Conservation (phyloP, 2,888 invertebrate genomes). For the Pegoplata infirma region DNA sequence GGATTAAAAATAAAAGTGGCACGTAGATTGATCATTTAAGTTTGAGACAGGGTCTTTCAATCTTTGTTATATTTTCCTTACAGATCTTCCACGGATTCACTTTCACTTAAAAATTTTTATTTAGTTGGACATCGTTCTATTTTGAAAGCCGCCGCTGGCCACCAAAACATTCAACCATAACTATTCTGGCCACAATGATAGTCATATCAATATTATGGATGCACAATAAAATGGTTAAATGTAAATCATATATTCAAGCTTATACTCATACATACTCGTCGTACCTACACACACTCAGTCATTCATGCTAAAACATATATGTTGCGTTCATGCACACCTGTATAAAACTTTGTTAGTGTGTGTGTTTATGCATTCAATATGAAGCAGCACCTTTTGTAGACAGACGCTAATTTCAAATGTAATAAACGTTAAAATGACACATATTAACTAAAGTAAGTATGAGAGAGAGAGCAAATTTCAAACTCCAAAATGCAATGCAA, state of each 20-base stretch:
- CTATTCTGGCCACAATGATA: conserved; percentile 5
- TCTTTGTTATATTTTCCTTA: too few species aligned
- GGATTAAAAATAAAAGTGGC: too few species aligned
- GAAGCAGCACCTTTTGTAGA: not conserved
- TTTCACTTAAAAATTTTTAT: too few species aligned
- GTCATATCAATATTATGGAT: conserved; percentile 24
- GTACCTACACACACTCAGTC: not conserved
- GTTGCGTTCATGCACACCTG: not conserved
- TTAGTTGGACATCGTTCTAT: too few species aligned
- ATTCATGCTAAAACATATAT: too few species aligned
- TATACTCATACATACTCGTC: not conserved
- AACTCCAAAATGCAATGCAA: not conserved
- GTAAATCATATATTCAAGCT: conserved; percentile 23
- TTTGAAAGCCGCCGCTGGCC: too few species aligned
- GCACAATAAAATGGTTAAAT: conserved; percentile 33
- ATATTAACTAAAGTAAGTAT: conserved; percentile 46
- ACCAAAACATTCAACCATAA: not conserved
- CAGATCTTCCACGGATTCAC: too few species aligned
- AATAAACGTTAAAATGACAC: conserved; percentile 49
- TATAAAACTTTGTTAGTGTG: not conserved
- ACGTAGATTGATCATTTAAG: too few species aligned
- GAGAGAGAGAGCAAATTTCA: too few species aligned
- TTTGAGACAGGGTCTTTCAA: too few species aligned
- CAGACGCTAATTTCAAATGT: conserved; percentile 32
- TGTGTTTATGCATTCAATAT: not conserved